Percentiles rank a stretch among this genome's conserved stretches.
phyloP scores from a whole-genome alignment of 2,113 vertebrate genomes.

The Perca flavescens region DNA sequence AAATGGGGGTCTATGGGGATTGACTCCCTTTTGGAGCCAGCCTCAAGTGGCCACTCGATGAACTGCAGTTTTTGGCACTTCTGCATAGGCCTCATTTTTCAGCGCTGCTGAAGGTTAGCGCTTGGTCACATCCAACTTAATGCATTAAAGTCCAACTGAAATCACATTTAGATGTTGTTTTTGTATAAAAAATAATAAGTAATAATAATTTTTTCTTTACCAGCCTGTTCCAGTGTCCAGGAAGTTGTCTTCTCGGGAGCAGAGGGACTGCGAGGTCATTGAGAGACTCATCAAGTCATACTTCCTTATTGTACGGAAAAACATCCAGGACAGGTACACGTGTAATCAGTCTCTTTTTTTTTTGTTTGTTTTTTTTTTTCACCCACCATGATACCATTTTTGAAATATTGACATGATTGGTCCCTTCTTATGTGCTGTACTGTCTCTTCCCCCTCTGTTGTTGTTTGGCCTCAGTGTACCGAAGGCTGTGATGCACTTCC shows the following conservation, averaged over 20 bases:
- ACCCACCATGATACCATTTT: neutral
- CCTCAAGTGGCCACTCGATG: too few relatives aligned
- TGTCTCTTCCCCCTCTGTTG: neutral
- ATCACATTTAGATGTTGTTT: neutral
- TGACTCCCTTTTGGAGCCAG: too few relatives aligned
- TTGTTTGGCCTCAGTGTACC: constrained; percentile 88
- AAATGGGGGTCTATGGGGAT: too few relatives aligned
- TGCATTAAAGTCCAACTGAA: neutral
- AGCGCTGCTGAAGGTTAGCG: too few relatives aligned
- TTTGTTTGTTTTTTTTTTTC: neutral
- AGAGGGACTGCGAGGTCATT: constrained; percentile 98
- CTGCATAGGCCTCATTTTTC: too few relatives aligned
- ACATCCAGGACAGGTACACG: constrained; percentile 96
- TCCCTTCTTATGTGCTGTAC: neutral
- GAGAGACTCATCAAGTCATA: constrained; percentile 99
- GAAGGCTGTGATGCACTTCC: constrained; percentile 99
- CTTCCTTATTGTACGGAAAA: constrained; percentile 98
- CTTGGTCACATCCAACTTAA: neutral
- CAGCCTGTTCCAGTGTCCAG: constrained; percentile 97
- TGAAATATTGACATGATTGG: neutral
- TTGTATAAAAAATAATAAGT: neutral
- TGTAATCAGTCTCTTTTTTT: neutral
- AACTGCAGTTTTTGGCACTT: too few relatives aligned
- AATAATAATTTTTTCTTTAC: neutral
- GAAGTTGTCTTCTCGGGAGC: constrained; percentile 95